Conservation (phyloP, 2,888 invertebrate species). For the Patella depressa region DNA sequence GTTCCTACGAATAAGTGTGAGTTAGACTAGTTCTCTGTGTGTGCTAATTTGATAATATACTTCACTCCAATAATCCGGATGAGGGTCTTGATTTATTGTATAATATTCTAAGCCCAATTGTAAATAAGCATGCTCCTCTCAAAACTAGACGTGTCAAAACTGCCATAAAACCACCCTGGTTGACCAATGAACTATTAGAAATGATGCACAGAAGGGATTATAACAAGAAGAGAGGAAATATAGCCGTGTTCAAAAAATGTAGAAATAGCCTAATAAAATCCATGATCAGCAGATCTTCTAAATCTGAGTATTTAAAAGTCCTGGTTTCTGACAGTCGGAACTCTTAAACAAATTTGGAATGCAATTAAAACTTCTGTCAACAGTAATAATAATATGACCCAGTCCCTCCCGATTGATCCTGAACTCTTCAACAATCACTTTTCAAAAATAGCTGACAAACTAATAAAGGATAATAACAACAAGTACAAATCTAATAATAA, state of each 20-base stretch:
- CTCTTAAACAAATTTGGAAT: neutral
- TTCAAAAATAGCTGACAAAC: too few relatives aligned
- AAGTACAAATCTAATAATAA: too few relatives aligned
- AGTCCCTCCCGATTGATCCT: too few relatives aligned
- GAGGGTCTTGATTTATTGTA: neutral
- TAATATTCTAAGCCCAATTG: neutral
- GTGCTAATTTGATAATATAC: neutral
- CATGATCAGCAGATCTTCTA: neutral
- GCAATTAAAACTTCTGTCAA: neutral
- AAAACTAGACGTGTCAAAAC: neutral
- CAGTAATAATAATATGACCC: neutral
- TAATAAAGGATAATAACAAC: too few relatives aligned
- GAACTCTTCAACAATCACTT: too few relatives aligned
- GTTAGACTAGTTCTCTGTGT: too few relatives aligned
- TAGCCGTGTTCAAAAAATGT: neutral
- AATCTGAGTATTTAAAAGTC: neutral
- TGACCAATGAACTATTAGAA: neutral
- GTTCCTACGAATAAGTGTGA: too few relatives aligned
- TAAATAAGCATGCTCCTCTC: neutral
- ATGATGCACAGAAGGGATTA: neutral
- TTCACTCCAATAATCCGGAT: neutral
- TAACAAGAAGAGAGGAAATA: neutral
- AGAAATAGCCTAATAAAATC: neutral
- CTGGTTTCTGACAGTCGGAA: neutral
- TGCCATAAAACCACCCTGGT: neutral